Percentiles rank a stretch among this genome's conserved stretches.
These are phyloP conservation scores for Galeruca laticollis DNA, from an alignment of 2,888 invertebrate species.

Conservation along the genomic window DNA sequence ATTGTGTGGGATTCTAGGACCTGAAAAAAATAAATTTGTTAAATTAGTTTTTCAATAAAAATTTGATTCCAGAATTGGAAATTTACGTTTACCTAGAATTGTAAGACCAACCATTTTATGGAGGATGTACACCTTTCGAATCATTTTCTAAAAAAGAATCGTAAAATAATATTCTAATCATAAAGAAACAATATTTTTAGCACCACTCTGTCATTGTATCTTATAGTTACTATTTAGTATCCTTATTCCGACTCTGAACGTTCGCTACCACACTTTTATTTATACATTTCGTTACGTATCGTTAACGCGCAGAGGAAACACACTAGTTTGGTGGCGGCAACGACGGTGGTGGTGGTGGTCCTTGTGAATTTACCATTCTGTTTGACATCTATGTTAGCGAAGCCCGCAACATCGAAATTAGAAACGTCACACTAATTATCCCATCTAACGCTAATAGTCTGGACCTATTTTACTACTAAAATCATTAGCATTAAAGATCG, in stretches of 20 bases:
- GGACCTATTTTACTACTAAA: constrained; percentile 2
- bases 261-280: constrained; percentile 59
- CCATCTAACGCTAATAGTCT: constrained; percentile 7
- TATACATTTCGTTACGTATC: constrained; percentile 63
- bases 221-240: too few relatives aligned
- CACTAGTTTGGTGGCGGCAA: constrained; percentile 30
- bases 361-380: constrained; percentile 42
- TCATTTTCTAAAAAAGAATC: too few relatives aligned
- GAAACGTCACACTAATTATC: constrained; percentile 57
- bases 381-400: constrained; percentile 40
- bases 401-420: constrained; percentile 54
- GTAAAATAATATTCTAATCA: too few relatives aligned
- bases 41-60: too few relatives aligned
- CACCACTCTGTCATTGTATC: too few relatives aligned
- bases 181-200: too few relatives aligned
- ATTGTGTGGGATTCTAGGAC: too few relatives aligned
- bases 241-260: constrained; percentile 23
- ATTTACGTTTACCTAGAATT: too few relatives aligned
- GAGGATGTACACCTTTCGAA: too few relatives aligned
- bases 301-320: constrained; percentile 59
- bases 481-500: background rate
- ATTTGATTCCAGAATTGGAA: too few relatives aligned
- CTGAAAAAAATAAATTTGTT: too few relatives aligned
- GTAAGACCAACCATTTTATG: too few relatives aligned
- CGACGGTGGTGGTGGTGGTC: constrained; percentile 30